phyloP scores from a whole-genome alignment of 2,113 vertebrate species.

The Ictalurus furcatus region DNA sequence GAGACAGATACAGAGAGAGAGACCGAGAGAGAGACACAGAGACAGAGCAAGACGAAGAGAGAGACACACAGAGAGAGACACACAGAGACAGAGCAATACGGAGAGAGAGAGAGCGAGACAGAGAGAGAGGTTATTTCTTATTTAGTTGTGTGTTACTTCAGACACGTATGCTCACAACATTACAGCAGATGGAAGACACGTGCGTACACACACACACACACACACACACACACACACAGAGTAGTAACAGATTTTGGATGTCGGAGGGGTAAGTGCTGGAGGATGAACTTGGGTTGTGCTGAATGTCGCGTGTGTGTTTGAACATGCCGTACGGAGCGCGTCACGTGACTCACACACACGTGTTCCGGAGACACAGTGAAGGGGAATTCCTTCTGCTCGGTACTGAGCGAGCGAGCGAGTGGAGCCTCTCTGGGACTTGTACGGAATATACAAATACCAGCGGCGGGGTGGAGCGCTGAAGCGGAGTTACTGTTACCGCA shows the following conservation, averaged over 20 bases:
- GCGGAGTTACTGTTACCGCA: too few species aligned
- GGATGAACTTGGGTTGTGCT: background rate
- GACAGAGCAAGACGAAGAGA: too few species aligned
- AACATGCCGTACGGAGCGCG: background rate
- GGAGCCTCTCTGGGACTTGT: background rate
- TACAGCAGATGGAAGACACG: background rate
- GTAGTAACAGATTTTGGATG: background rate
- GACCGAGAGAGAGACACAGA: background rate
- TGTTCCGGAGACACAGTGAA: background rate
- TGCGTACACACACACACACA: background rate
- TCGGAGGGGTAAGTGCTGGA: background rate
- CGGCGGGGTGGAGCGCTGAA: too few species aligned
- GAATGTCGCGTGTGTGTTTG: conserved; percentile 10
- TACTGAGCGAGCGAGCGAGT: background rate
- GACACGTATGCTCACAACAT: background rate
- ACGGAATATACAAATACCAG: too few species aligned
- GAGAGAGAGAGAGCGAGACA: too few species aligned
- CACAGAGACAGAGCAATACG: too few species aligned
- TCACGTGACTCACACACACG: background rate
- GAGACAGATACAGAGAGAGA: background rate
- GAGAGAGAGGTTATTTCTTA: background rate
- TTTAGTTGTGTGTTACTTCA: background rate
- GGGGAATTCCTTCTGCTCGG: background rate
- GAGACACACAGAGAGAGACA: too few species aligned
- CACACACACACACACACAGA: background rate